Evolutionary conservation across 1,140 invertebrate species (phyloP), one percentile per base, ranked within the genome.

Genomic region (Drosophila watanabei): DNA sequence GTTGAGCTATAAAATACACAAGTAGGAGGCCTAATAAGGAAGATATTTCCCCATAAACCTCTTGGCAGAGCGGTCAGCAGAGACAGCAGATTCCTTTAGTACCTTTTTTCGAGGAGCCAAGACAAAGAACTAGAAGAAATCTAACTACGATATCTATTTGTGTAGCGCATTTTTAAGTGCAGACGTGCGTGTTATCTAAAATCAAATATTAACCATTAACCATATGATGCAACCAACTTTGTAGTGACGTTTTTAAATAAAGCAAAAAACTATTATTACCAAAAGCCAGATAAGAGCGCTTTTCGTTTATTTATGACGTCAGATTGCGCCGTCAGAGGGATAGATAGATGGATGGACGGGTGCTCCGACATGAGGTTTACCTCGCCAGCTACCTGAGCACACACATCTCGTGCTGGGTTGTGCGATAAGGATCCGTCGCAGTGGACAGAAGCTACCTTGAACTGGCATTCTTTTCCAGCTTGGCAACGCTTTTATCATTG

Each of bases 171-270:
- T 90, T 90, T 89, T 75, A 82, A 68, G 41, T 71, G 87, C 56
- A 75, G 80, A 89, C 65, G 68, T 90, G 86, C 60, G 78, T 78
- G 87, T 90, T 89, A 90, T 86, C 85, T 82, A 39, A 86, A 57
- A 90, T 76, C 86, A 89, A 90, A 90, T 86, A 89, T 81, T 69
- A 84, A 76, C 72, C 63, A 81, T 72, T 89, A 89, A 90, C 68
- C 82, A 82, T 57, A 56, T 86, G 75, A 86, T 86, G 85, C 73
- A 89, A 83, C 65, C 35, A 91, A 84, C 90, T 92, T 92, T 92
- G 90, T 92, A 92, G 90, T 92, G 90, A 86, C 90, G 90, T 92
- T 92, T 92, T 92, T 92, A 91, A 89, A 89, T 89, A 89, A 89
- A 89, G 82, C 79, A 80, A 89, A 82, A 82, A 90, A 76, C 62